Evolutionary conservation across 1,140 invertebrate genomes (phyloP), one percentile per base, ranked within the genome.

Genomic region (Caenorhabditis elegans): DNA sequence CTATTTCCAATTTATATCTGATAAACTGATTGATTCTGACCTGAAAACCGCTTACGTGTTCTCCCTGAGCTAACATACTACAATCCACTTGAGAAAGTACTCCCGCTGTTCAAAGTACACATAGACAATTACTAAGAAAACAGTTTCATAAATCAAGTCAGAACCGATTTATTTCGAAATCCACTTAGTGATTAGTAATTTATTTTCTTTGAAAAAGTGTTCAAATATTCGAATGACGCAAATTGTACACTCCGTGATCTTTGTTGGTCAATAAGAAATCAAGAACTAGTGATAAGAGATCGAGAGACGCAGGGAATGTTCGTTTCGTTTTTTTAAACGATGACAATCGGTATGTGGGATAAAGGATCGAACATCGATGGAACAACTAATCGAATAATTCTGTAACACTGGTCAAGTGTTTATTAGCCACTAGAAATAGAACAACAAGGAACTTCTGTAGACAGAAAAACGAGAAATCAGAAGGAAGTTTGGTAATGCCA

Each of bases 81-180:
- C 28, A n/a, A 60, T 70, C 60, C 60, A 70, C 60, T 70, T 70
- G 3, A 43, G n/a, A n/a, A n/a, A n/a, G n/a, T n/a, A n/a, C n/a
- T n/a, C n/a, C n/a, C n/a, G n/a, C n/a, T 60, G 26, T 17, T 60
- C 53, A 70, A 70, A 70, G 60, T 70, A 70, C 34, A 34, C 55
- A 60, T 13, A 51, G 17, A 31, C 46, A 17, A 48, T 48, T 3
- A 3, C 3, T 8, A 60, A 31, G 8, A 15, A 60, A 34, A 31
- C 53, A 17, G 53, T 60, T 34, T 60, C 28, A 17, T 6, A 60
- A 60, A 60, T 60, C 53, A 60, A 60, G 34, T 60, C 53, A 60
- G 53, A 60, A 60, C 26, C 53, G 6, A 31, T 34, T 34, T 60
- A 17, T 31, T 31, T 15, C 11, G n/a, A n/a, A n/a, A n/a, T n/a